Base-by-base conservation (phyloP, 2,797 vertebrate species). In the Masticophis lateralis region DNA sequence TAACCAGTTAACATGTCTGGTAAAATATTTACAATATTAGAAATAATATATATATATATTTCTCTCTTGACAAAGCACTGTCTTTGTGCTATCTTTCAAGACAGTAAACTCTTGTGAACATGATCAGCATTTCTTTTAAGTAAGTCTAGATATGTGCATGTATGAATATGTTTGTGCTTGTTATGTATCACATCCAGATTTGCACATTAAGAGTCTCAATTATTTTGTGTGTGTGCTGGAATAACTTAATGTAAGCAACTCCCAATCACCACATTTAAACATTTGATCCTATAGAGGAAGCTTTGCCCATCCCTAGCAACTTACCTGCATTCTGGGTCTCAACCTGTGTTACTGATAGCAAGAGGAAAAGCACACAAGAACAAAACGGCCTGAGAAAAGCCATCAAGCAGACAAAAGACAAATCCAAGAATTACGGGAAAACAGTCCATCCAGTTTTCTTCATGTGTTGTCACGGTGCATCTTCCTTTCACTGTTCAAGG, bases 311-410 rank as follows among this genome's bases (percentile, higher is more conserved):
- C 43, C 59, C 20, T 53, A 86, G 12, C 61, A 32, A 74, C 94
- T 96, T 95, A 97, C 97, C 95, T 94, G 0, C 0, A 1, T 16
- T 32, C 88, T 95, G 96, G 6, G 94, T 91, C 0, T 7, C 87
- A 90, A 92, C 2, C 0, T 0, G 18, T 0, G 63, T 12, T 27
- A 13, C 0, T 14, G 92, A 69, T 7, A 51, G 66, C 74, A 95
- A 89, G 92, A 97, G 57, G 9, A 94, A 8, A n/a, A 95, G n/a
- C 0, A 16, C 1, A 11, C n/a, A 18, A 1, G 2, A 3, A 87
- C 94, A 66, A 5, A 94, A 12, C 56, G 32, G 1, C 47, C 0
- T 43, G 88, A 90, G 61, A 91, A 16, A 0, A 56, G 47, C 94
- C 97, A 97, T 96, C 22, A 47, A 92, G 63, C 28, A 37, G 51